Evolutionary conservation across 1,140 invertebrate species (phyloP).

Genomic region (Zaprionus vittiger): DNA sequence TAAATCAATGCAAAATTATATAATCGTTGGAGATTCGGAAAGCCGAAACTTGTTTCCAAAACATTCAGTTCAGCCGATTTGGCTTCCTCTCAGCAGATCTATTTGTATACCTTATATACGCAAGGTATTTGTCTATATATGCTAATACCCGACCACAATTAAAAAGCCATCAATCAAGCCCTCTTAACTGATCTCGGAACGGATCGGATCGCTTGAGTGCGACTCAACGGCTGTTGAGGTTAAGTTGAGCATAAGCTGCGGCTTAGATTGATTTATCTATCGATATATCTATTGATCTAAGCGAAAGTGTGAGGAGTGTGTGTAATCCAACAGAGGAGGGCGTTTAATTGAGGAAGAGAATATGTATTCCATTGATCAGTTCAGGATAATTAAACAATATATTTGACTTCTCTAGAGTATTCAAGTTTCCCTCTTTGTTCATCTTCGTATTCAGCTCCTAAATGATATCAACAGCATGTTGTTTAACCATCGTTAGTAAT

Average conservation of each 20-base stretch:
- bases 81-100: neutral
- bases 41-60: slow-evolving; percentile 44
- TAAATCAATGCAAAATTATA: slow-evolving; percentile 63
- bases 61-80: neutral
- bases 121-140: slow-evolving; percentile 2
- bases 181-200: slow-evolving; percentile 5
- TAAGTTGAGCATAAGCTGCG: slow-evolving; percentile 1
- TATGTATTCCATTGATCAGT: neutral
- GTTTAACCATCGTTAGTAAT: neutral
- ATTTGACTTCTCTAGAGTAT: neutral
- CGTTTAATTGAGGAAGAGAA: no score
- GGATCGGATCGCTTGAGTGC: neutral
- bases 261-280: slow-evolving; percentile 1
- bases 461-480: neutral
- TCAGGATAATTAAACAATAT: no score
- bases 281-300: neutral
- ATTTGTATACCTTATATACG: neutral
- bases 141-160: slow-evolving; percentile 23
- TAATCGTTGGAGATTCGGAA: neutral
- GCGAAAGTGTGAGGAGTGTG: neutral
- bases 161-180: slow-evolving; percentile 47
- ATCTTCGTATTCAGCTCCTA: neutral
- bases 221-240: neutral
- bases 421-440: neutral
- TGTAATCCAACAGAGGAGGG: neutral